Evolutionary conservation across 1,140 invertebrate species (phyloP).

Genomic region (Euura lappo): DNA sequence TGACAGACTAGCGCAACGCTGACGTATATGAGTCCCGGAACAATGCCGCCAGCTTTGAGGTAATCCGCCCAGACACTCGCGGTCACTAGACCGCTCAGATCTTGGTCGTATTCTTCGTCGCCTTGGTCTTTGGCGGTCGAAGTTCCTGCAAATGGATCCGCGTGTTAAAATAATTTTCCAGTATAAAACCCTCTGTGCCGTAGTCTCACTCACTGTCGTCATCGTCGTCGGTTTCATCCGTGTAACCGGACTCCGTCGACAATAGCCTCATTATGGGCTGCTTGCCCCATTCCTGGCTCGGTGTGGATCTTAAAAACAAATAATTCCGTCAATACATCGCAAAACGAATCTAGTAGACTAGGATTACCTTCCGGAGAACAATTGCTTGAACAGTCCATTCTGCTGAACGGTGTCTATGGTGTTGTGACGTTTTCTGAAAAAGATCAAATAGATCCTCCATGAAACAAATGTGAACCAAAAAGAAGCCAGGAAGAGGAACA

Average conservation of each 20-base stretch:
- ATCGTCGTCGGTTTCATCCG: constrained; percentile 58
- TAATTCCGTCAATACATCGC: background rate
- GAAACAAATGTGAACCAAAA: too few species aligned
- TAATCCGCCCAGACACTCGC: constrained; percentile 69
- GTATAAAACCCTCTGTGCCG: background rate
- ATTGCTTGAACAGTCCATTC: constrained; percentile 33
- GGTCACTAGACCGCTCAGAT: constrained; percentile 42
- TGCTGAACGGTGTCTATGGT: constrained; percentile 36
- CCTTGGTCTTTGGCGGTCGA: constrained; percentile 10
- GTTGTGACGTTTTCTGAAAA: constrained; percentile 35
- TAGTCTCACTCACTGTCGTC: constrained; percentile 49
- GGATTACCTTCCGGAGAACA: constrained; percentile 37
- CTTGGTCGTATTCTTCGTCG: constrained; percentile 15
- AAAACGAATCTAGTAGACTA: background rate
- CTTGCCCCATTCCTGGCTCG: constrained; percentile 30
- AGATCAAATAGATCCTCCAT: background rate
- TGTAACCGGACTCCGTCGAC: constrained; percentile 53
- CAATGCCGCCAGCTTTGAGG: constrained; percentile 66
- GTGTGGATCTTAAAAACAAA: background rate
- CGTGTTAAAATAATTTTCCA: background rate
- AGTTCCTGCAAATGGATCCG: background rate
- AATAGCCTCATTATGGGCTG: constrained; percentile 42
- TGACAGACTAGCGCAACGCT: constrained; percentile 66
- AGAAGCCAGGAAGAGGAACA: too few species aligned
- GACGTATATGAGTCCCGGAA: constrained; percentile 63